Conservation (phyloP, 2,797 vertebrate genomes). For the Podargus strigoides region DNA sequence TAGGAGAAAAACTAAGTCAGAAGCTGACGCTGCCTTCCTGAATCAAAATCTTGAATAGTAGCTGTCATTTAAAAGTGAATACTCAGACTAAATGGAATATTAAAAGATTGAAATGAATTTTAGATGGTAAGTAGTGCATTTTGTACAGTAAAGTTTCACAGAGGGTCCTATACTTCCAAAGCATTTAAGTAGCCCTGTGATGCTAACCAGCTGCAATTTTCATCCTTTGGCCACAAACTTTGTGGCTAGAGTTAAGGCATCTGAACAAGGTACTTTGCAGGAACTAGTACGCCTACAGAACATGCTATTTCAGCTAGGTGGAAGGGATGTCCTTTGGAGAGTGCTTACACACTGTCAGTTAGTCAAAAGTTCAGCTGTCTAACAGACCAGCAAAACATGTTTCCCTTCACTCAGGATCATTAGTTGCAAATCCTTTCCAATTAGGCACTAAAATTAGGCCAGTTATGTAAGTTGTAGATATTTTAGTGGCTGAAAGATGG, state of each 20-base stretch:
- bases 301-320: neutral
- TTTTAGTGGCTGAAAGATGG: neutral
- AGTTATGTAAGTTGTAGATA: neutral
- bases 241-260: neutral
- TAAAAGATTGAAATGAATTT: neutral
- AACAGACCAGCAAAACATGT: neutral
- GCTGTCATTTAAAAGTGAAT: neutral
- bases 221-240: neutral
- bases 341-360: accelerated
- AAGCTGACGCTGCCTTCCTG: conserved; percentile 36
- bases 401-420: neutral
- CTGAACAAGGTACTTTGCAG: neutral
- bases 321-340: neutral
- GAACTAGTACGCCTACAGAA: neutral
- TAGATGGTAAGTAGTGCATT: neutral
- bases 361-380: neutral
- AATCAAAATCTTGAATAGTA: neutral
- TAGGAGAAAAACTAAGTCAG: neutral
- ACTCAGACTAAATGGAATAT: neutral
- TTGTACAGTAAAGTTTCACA: neutral
- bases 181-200: neutral
- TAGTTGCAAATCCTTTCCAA: neutral
- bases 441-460: neutral
- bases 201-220: neutral
- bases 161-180: neutral